These are phyloP conservation scores for Manduca sexta DNA, from an alignment of 1,140 invertebrate genomes.

Conservation along the genomic window DNA sequence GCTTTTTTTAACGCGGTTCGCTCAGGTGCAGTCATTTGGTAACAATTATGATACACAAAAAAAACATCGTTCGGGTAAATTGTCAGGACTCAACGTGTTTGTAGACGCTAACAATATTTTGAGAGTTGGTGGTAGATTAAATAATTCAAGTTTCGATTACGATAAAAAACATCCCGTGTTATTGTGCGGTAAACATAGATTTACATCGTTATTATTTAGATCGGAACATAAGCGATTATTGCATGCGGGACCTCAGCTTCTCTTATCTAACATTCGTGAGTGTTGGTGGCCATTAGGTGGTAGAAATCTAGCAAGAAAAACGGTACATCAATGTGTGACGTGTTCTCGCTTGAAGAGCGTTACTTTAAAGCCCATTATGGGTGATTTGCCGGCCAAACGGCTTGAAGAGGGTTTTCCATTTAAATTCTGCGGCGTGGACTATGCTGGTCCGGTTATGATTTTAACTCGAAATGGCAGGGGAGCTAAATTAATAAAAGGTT, in stretches of 20 bases:
- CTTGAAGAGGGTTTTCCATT: background rate
- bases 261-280: constrained; percentile 4
- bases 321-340: constrained; percentile 8
- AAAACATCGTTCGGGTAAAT: too few relatives aligned
- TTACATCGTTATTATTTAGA: background rate
- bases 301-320: constrained; percentile 5
- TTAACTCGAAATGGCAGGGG: constrained; percentile 5
- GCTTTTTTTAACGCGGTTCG: too few relatives aligned
- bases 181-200: constrained; percentile 2
- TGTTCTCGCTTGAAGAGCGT: constrained; percentile 4
- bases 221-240: constrained; percentile 1
- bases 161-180: constrained; percentile 11
- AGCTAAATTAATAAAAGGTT: background rate
- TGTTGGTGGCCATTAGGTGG: constrained; percentile 7
- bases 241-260: constrained; percentile 5
- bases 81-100: background rate
- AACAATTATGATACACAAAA: too few relatives aligned
- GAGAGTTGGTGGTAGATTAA: constrained; percentile 8
- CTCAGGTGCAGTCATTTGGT: too few relatives aligned
- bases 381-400: background rate
- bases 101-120: constrained; percentile 7
- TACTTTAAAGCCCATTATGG: constrained; percentile 4
- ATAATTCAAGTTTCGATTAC: constrained; percentile 2
- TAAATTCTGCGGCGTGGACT: background rate
- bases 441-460: background rate